These are phyloP conservation scores for Ptilonorhynchus violaceus DNA, from an alignment of 2,113 vertebrate genomes.

Conservation along the genomic window DNA sequence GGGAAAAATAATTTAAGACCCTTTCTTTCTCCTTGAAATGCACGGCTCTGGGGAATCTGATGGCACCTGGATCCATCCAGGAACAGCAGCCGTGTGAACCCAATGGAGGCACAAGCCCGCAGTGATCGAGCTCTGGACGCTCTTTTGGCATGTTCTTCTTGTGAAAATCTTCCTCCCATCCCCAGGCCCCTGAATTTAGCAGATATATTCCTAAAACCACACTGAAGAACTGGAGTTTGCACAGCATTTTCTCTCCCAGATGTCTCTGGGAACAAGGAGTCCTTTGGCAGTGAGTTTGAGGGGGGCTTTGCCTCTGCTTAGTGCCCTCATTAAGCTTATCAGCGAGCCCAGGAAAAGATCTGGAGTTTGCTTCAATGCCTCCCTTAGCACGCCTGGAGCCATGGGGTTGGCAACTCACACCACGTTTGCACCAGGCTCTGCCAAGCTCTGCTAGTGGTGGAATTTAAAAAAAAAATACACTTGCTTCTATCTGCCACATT, in stretches of 20 bases:
- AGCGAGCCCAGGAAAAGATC: neutral
- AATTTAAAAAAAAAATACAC: neutral
- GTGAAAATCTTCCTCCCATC: neutral
- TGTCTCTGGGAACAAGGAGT: neutral
- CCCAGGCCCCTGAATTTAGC: neutral
- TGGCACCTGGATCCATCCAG: neutral
- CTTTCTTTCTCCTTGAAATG: neutral
- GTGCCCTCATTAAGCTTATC: neutral
- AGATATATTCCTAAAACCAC: neutral
- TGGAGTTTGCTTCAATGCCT: neutral
- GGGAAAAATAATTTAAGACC: neutral
- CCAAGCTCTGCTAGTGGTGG: neutral
- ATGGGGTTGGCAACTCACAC: neutral
- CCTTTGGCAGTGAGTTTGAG: neutral
- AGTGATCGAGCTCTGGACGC: neutral
- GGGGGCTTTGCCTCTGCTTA: neutral
- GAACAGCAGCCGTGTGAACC: accelerated
- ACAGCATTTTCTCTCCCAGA: neutral
- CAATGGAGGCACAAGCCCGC: neutral
- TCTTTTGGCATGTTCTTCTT: neutral
- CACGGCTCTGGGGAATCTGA: neutral
- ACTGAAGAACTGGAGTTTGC: neutral
- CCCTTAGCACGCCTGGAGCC: neutral
- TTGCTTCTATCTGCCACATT: neutral
- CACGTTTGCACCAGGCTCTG: neutral